Percentiles rank a stretch among this genome's conserved stretches.
These are phyloP conservation scores for Dynastes grantii DNA, from an alignment of 2,888 invertebrate genomes.

Conservation along the genomic window DNA sequence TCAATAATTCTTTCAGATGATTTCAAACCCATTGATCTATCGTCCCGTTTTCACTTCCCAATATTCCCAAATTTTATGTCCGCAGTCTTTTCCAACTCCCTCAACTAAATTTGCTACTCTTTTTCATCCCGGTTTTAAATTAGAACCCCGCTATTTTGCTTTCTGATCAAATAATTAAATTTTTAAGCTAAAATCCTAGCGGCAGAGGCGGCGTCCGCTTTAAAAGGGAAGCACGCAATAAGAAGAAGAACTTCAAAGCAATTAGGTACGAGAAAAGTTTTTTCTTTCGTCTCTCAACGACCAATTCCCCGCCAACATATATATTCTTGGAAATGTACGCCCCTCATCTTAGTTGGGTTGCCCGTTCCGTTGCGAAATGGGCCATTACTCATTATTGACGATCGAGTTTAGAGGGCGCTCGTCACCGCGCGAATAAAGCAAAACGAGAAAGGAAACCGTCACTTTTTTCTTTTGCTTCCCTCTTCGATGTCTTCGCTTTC, in stretches of 20 bases:
- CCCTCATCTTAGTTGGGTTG: background rate
- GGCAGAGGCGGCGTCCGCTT: background rate
- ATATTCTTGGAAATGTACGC: constrained; percentile 4
- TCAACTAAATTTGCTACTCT: background rate
- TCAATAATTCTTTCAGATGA: too few relatives aligned
- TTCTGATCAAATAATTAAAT: constrained; percentile 21
- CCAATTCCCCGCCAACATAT: background rate
- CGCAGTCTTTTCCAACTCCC: background rate
- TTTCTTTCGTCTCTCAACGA: background rate
- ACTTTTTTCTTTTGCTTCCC: background rate
- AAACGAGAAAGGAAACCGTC: constrained; percentile 21
- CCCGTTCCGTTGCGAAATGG: background rate
- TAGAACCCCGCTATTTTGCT: background rate
- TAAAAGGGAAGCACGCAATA: background rate
- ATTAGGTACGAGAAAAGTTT: constrained; percentile 2
- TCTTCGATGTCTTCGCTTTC: background rate
- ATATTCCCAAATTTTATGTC: too few relatives aligned
- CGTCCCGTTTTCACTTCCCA: too few relatives aligned
- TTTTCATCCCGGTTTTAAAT: background rate
- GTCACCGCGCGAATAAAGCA: constrained; percentile 18
- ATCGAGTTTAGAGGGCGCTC: constrained; percentile 12
- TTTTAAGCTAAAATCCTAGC: background rate
- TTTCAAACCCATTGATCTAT: too few relatives aligned
- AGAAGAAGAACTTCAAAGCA: constrained; percentile 16
- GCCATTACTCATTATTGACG: constrained; percentile 26